phyloP scores from a whole-genome alignment of 1,140 invertebrate genomes.

The Zaprionus ghesquierei region DNA sequence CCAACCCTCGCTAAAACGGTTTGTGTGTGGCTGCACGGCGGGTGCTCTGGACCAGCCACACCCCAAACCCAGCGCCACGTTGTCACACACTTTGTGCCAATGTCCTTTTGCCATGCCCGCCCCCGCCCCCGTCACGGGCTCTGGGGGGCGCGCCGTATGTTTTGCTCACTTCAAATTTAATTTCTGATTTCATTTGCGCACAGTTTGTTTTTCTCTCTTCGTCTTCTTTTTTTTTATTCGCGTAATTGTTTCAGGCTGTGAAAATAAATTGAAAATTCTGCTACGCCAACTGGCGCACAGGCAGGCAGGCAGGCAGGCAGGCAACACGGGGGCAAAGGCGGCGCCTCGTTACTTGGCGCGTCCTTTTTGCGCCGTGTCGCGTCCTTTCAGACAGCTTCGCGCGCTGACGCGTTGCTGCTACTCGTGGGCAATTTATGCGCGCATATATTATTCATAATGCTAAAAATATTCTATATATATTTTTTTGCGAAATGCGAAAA shows the following conservation, averaged over 20 bases:
- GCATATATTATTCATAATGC: slow-evolving; percentile 34
- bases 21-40: background rate
- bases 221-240: slow-evolving; percentile 36
- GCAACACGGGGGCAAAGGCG: background rate
- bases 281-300: slow-evolving; percentile 62
- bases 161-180: slow-evolving; percentile 79
- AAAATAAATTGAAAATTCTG: slow-evolving; percentile 77
- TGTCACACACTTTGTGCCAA: slow-evolving; percentile 26
- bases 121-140: background rate
- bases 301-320: slow-evolving; percentile 3
- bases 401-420: slow-evolving; percentile 54
- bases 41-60: background rate
- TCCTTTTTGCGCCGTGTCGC: slow-evolving; percentile 20
- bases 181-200: slow-evolving; percentile 77
- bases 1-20: background rate
- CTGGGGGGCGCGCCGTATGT: slow-evolving; percentile 59
- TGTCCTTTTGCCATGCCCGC: background rate
- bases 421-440: slow-evolving; percentile 63
- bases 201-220: slow-evolving; percentile 48
- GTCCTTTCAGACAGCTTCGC: slow-evolving; percentile 76
- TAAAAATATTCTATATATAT: slow-evolving; percentile 22
- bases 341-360: slow-evolving; percentile 7
- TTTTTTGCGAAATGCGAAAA: slow-evolving; percentile 21
- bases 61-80: slow-evolving; percentile 2
- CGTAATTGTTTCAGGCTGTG: slow-evolving; percentile 78